Evolutionary conservation across 2,888 invertebrate genomes (phyloP).

Genomic region (Diarsia brunnea): DNA sequence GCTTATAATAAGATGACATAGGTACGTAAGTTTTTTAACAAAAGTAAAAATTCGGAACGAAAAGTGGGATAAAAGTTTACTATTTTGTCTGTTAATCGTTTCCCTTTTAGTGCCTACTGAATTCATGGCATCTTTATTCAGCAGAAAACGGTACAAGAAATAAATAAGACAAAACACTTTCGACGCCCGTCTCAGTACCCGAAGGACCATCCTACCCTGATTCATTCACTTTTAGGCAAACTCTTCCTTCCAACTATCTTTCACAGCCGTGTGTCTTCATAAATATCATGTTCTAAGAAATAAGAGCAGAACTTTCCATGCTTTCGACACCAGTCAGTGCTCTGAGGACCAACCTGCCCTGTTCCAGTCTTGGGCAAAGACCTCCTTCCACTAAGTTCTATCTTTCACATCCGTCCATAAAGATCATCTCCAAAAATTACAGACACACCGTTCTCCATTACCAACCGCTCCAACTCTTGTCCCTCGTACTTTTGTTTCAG

Average conservation of each 20-base stretch:
- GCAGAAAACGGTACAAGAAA: background rate
- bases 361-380: background rate
- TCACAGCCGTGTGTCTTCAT: background rate
- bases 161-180: background rate
- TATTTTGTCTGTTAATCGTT: background rate
- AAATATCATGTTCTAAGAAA: background rate
- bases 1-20: background rate
- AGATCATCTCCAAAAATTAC: background rate
- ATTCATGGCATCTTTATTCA: background rate
- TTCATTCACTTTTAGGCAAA: background rate
- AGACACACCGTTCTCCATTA: constrained; percentile 23
- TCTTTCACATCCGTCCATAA: background rate
- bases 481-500: constrained; percentile 49
- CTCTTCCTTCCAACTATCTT: background rate
- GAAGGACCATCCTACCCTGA: background rate
- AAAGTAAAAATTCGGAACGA: background rate
- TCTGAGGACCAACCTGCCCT: background rate
- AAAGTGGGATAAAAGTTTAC: background rate
- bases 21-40: background rate
- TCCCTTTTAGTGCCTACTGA: background rate
- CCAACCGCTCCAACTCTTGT: background rate
- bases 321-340: background rate
- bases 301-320: background rate
- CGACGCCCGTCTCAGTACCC: background rate
- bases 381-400: too few relatives aligned